Percentiles rank a stretch among this genome's conserved stretches.
These are phyloP conservation scores for Drosophila seguyi DNA, from an alignment of 1,140 invertebrate genomes.

Conservation along the genomic window DNA sequence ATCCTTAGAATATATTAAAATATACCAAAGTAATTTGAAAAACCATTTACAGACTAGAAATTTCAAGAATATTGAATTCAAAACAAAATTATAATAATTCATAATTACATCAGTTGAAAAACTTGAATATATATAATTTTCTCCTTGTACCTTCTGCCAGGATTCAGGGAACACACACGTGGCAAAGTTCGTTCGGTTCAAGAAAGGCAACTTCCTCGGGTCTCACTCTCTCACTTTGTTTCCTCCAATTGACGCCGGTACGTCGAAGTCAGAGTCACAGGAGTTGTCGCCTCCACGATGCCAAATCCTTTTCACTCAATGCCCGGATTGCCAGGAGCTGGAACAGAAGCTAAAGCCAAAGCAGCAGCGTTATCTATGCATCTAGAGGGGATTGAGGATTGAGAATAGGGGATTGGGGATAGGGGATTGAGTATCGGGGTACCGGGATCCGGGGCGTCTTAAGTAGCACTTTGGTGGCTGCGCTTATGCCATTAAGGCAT, in stretches of 20 bases:
- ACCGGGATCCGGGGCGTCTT: constrained; percentile 44
- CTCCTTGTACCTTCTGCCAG: not conserved
- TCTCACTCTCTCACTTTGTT: constrained; percentile 37
- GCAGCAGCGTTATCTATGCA: constrained; percentile 63
- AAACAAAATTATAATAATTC: too few species aligned
- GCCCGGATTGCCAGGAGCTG: constrained; percentile 23
- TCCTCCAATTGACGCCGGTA: constrained; percentile 51
- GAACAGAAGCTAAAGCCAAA: constrained; percentile 5
- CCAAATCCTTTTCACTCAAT: constrained; percentile 75
- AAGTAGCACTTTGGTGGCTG: constrained; percentile 72
- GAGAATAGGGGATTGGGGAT: not conserved
- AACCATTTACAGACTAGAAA: too few species aligned
- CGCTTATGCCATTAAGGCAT: constrained; percentile 74
- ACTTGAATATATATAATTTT: constrained; percentile 3
- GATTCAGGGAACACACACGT: constrained; percentile 25
- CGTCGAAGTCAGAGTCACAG: constrained; percentile 39
- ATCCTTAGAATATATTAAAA: not conserved
- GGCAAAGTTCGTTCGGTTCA: constrained; percentile 9
- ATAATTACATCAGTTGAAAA: too few species aligned
- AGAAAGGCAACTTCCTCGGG: constrained; percentile 23
- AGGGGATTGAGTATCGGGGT: not conserved
- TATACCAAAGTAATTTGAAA: too few species aligned
- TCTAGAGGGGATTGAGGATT: constrained; percentile 30
- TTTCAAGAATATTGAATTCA: too few species aligned
- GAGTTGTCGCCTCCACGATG: constrained; percentile 33